Evolutionary conservation across 2,113 vertebrate species (phyloP), one percentile per base, ranked within the genome.

Genomic region (Pseudorhombus dupliciocellatus): DNA sequence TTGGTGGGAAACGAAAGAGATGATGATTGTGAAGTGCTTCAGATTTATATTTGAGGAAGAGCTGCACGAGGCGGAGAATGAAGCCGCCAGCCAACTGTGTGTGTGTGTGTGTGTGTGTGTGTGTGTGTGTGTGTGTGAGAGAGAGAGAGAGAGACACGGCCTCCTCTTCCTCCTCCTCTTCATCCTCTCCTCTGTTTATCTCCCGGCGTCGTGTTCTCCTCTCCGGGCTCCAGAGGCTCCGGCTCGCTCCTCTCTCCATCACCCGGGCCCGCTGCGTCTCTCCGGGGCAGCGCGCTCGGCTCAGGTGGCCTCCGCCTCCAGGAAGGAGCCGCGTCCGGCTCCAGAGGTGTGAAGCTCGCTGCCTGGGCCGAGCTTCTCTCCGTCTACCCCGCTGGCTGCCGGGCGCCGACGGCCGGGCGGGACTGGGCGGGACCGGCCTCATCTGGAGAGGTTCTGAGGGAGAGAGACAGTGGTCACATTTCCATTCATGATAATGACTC

Each of bases 231-330:
- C 3, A 12, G 10, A 37, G 12, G 34, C 34, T 37, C 11, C 12
- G 34, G 34, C 10, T 14, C 7, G 14, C 18, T 44, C 52, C 2
- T 26, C 40, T 26, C 40, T 44, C 11, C 40, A 26, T 71, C 57
- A 67, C 91, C 71, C 93, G 92, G 89, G 95, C 95, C 90, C 4
- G 15, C 54, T n/a, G 15, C 65, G 79, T 69, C 79, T 88, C 92
- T 94, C 88, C 77, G 92, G 92, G 91, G 89, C 77, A 92, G 92
- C 93, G 92, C 91, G 93, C 89, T 86, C 63, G 63, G 46, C 50
- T 84, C 79, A 87, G 66, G 67, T 21, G 5, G 12, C 28, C 55
- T 80, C 77, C 30, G 16, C 57, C 57, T 75, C 61, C 42, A 82
- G 66, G 31, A 87, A 51, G 24, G 78, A 79, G 22, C 80, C 74